These are phyloP conservation scores for Hemistola chrysoprasaria DNA, from an alignment of 2,888 invertebrate genomes.

Conservation along the genomic window DNA sequence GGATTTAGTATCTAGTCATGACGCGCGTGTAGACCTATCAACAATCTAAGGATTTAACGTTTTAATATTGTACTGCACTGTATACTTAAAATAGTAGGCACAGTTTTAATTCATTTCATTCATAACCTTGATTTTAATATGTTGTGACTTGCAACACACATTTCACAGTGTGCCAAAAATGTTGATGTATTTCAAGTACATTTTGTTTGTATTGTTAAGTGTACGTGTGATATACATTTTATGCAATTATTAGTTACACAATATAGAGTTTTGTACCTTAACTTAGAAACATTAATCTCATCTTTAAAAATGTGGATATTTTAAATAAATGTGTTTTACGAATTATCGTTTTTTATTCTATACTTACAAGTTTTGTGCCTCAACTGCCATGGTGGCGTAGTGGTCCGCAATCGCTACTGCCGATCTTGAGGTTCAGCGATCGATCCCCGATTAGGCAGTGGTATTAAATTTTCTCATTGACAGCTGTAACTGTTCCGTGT, in stretches of 20 bases:
- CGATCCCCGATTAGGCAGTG: too few relatives aligned
- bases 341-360: not conserved
- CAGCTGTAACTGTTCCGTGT: too few relatives aligned
- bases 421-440: too few relatives aligned
- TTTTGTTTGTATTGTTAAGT: constrained; percentile 4
- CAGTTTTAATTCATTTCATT: not conserved
- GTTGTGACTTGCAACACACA: constrained; percentile 4
- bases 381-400: too few relatives aligned
- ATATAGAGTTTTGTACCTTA: constrained; percentile 6
- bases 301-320: constrained; percentile 4
- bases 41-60: too few relatives aligned
- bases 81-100: constrained; percentile 18
- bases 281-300: constrained; percentile 6
- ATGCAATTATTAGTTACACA: constrained; percentile 16
- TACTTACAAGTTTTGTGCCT: too few relatives aligned
- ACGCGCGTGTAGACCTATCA: too few relatives aligned
- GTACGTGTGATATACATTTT: constrained; percentile 6
- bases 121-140: not conserved
- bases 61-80: constrained; percentile 21
- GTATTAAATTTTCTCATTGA: too few relatives aligned
- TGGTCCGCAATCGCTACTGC: too few relatives aligned
- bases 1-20: too few relatives aligned
- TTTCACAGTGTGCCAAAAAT: constrained; percentile 18
- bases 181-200: constrained; percentile 11
- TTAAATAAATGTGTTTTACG: constrained; percentile 10